Conservation (phyloP, 2,113 vertebrate species). For the Scopus umbretta region DNA sequence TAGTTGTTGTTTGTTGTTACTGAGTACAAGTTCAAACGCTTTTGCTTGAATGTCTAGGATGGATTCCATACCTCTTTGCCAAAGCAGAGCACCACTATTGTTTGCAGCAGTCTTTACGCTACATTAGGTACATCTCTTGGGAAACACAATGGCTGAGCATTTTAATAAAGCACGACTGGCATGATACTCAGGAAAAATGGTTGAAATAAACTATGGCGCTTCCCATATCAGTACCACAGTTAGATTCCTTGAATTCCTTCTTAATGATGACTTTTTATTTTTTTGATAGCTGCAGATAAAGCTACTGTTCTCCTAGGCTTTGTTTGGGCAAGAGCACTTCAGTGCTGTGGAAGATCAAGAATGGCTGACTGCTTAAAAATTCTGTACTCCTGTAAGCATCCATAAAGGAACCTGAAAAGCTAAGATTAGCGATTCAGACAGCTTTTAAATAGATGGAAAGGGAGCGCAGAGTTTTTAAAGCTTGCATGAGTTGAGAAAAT, state of each 20-base stretch:
- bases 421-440: not conserved
- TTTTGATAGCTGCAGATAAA: not conserved
- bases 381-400: not conserved
- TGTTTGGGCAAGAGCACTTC: not conserved
- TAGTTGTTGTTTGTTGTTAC: not conserved
- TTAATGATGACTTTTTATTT: not conserved
- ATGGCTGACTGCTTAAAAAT: not conserved
- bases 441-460: not conserved
- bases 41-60: not conserved
- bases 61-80: not conserved
- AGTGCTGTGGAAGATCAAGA: not conserved
- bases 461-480: not conserved
- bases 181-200: not conserved
- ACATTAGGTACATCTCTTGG: not conserved
- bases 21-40: rapidly evolving
- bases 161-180: not conserved
- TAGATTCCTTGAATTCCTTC: not conserved
- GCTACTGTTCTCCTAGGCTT: not conserved
- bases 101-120: rapidly evolving
- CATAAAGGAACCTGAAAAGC: not conserved
- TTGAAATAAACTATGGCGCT: not conserved
- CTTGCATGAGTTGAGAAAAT: not conserved
- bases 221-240: not conserved
- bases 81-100: not conserved
- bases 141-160: not conserved